Percentiles rank a stretch among this genome's conserved stretches.
phyloP scores from a whole-genome alignment of 2,888 invertebrate genomes.

The Conchocele bisecta region DNA sequence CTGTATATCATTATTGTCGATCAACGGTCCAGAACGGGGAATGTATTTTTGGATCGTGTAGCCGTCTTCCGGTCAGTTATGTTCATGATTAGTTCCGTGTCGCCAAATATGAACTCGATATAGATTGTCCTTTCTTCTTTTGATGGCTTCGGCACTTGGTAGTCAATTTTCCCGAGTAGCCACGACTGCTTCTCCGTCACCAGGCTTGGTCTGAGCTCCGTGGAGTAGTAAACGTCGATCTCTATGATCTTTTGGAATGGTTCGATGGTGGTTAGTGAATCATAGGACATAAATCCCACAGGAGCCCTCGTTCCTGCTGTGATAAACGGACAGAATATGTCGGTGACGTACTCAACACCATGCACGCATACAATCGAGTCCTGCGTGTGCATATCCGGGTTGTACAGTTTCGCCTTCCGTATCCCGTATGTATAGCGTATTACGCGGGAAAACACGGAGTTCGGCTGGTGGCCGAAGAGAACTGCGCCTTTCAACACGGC shows the following conservation, averaged over 20 bases:
- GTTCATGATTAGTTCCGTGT: constrained; percentile 53
- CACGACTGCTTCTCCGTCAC: constrained; percentile 50
- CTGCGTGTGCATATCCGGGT: constrained; percentile 46
- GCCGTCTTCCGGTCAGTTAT: constrained; percentile 58
- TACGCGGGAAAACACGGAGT: constrained; percentile 47
- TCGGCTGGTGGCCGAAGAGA: constrained; percentile 52
- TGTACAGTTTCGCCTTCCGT: constrained; percentile 52
- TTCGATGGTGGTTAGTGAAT: constrained; percentile 54
- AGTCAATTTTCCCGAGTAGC: constrained; percentile 53
- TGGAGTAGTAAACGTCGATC: constrained; percentile 53
- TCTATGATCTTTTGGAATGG: constrained; percentile 56
- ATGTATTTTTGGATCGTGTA: constrained; percentile 53
- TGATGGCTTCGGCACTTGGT: constrained; percentile 54
- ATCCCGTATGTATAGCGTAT: constrained; percentile 54
- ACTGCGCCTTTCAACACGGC: constrained; percentile 56
- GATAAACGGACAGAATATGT: constrained; percentile 52
- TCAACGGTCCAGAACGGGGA: constrained; percentile 52
- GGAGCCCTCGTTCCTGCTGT: constrained; percentile 57
- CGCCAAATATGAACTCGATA: constrained; percentile 57
- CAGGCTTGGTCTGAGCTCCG: constrained; percentile 44
- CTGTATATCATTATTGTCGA: too few relatives aligned
- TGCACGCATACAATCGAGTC: constrained; percentile 41
- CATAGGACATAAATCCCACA: constrained; percentile 55
- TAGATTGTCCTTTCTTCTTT: constrained; percentile 55
- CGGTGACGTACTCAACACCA: constrained; percentile 54